Conservation (phyloP, 2,113 vertebrate species). For the Eublepharis macularius region DNA sequence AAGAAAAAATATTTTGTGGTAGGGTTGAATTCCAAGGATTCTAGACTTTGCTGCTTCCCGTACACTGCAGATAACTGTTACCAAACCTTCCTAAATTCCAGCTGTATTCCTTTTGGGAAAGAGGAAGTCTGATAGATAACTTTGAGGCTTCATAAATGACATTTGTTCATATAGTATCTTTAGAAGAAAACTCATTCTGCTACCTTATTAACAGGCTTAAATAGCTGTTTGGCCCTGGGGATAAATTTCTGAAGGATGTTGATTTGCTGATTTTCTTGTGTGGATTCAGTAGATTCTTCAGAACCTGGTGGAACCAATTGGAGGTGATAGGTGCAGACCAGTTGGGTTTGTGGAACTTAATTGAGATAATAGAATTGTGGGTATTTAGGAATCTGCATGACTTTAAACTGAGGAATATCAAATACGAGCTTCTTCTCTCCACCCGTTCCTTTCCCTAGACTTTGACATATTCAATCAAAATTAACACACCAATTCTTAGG, state of each 20-base stretch:
- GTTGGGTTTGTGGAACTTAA: not conserved
- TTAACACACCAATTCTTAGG: not conserved
- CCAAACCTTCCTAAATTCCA: not conserved
- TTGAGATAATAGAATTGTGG: no score
- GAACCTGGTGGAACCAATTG: rapidly evolving
- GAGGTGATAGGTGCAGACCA: not conserved
- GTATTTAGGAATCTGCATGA: no score
- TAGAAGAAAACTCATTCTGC: not conserved
- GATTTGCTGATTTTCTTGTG: not conserved
- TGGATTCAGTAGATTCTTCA: not conserved
- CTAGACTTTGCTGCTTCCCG: not conserved
- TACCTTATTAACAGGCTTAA: not conserved
- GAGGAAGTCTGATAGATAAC: not conserved
- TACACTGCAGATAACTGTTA: not conserved
- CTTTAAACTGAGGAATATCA: not conserved
- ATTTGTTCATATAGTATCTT: not conserved
- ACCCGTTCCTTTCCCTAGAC: no score
- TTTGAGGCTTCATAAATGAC: not conserved
- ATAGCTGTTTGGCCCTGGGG: not conserved
- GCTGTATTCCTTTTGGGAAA: not conserved
- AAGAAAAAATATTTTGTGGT: not conserved
- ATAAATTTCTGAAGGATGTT: not conserved
- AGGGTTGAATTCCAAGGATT: not conserved
- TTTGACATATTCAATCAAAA: not conserved
- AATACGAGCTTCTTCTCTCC: not conserved